A percentile compares a stretch with the other conserved stretches of the same genome.
Conservation (phyloP, 1,140 invertebrate genomes). For the Euglossa dilemma region DNA sequence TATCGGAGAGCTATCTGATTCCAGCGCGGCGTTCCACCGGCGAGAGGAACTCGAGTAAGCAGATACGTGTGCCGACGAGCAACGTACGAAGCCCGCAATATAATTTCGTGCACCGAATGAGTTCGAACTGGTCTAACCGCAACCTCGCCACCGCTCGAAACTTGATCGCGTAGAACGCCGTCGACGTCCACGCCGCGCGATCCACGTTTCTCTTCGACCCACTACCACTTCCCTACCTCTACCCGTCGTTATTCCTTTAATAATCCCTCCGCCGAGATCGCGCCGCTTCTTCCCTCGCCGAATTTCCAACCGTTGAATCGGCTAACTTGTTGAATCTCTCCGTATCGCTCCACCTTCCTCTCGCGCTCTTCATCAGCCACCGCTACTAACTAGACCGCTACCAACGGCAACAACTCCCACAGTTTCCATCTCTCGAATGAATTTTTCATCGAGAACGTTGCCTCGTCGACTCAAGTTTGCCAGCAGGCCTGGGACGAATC, state of each 20-base stretch:
- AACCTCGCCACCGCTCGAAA: constrained; percentile 16
- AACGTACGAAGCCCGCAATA: constrained; percentile 4
- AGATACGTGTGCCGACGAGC: neutral
- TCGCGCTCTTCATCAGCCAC: too few species aligned
- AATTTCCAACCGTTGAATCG: neutral
- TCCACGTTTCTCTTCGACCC: constrained; percentile 5
- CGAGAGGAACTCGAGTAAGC: constrained; percentile 7
- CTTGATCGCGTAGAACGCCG: constrained; percentile 14
- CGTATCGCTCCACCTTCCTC: too few species aligned
- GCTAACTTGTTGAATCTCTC: constrained; percentile 20
- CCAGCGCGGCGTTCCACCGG: neutral
- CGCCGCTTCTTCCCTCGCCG: too few species aligned
- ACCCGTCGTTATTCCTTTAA: constrained; percentile 1
- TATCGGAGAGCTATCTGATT: constrained; percentile 21
- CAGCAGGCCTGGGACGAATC: too few species aligned
- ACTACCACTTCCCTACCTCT: neutral
- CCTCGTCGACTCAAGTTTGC: too few species aligned
- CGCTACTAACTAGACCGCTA: too few species aligned
- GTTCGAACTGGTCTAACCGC: constrained; percentile 27
- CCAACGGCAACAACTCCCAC: too few species aligned
- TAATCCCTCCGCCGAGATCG: neutral
- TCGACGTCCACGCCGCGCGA: neutral
- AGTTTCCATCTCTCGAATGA: too few species aligned
- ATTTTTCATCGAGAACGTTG: too few species aligned
- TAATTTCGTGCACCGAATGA: constrained; percentile 26